These are phyloP conservation scores for Trichonephila clavipes DNA, from an alignment of 1,140 invertebrate species.

Conservation along the genomic window DNA sequence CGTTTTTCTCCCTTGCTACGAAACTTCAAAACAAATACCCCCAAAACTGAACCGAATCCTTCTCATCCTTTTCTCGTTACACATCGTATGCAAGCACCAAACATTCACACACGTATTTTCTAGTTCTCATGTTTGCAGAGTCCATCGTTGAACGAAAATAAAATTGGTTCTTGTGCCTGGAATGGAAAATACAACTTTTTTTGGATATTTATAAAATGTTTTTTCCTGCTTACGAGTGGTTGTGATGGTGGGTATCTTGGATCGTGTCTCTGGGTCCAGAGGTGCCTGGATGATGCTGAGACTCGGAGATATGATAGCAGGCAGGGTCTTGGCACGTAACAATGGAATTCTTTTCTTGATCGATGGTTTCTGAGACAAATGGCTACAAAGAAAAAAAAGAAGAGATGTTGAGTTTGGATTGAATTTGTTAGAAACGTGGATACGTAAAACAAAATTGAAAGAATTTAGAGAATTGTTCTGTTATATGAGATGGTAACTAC, in stretches of 20 bases:
- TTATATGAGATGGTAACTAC: too few relatives aligned
- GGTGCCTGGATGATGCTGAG: constrained; percentile 89
- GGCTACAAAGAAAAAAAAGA: constrained; percentile 71
- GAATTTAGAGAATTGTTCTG: not conserved
- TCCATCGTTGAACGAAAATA: not conserved
- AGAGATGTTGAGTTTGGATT: not conserved
- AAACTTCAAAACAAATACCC: not conserved
- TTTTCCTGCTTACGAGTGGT: constrained; percentile 55
- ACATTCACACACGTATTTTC: not conserved
- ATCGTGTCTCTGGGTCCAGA: constrained; percentile 48
- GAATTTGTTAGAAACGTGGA: not conserved
- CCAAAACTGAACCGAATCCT: not conserved
- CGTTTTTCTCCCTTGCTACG: not conserved
- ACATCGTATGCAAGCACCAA: not conserved
- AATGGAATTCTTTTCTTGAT: constrained; percentile 84
- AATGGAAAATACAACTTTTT: not conserved
- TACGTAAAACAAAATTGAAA: constrained; percentile 45
- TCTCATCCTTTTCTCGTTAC: not conserved
- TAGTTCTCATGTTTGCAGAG: not conserved
- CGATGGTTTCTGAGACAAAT: constrained; percentile 73
- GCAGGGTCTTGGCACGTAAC: constrained; percentile 90
- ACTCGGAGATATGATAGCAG: constrained; percentile 93
- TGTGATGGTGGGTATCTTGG: constrained; percentile 72
- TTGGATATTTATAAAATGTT: not conserved
- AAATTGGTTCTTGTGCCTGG: not conserved